These are phyloP conservation scores for Anoura caudifer DNA, from an alignment of 2,113 vertebrate species.

Conservation along the genomic window DNA sequence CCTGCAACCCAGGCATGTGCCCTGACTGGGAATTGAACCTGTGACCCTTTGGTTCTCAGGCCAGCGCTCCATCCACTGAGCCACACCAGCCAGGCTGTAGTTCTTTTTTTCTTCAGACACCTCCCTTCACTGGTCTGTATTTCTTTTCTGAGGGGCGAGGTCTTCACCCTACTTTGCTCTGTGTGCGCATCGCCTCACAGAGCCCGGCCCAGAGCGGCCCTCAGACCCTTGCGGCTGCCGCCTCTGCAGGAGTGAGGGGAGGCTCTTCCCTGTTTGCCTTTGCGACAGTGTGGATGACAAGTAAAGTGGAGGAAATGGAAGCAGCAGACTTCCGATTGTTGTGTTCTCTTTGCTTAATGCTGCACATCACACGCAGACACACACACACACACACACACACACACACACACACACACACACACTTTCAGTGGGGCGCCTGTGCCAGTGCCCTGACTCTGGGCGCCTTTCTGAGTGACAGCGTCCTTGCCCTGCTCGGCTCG, in stretches of 20 bases:
- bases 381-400: not conserved
- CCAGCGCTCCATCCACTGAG: too few relatives aligned
- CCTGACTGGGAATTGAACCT: too few relatives aligned
- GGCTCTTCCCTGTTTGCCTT: not conserved
- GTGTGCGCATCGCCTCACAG: not conserved
- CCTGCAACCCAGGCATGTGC: too few relatives aligned
- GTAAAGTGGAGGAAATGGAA: not conserved
- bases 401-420: not conserved
- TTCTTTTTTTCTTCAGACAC: too few relatives aligned
- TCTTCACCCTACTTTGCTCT: not conserved
- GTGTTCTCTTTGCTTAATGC: not conserved
- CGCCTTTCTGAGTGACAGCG: not conserved
- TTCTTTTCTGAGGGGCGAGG: not conserved
- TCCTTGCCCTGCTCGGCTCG: too few relatives aligned
- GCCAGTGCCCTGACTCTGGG: not conserved
- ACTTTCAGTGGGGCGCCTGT: not conserved
- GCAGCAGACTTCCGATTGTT: not conserved
- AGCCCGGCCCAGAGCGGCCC: not conserved
- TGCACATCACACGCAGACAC: not conserved
- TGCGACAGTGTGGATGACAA: not conserved
- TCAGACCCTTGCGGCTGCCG: rapidly evolving
- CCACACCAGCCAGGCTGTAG: too few relatives aligned
- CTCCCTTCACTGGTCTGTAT: not conserved
- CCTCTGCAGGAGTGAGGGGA: not conserved
- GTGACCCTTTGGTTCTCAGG: too few relatives aligned